A percentile compares a stretch with the other conserved stretches of the same genome.
phyloP scores from a whole-genome alignment of 1,140 invertebrate genomes.

The Paraescarpia echinospica region DNA sequence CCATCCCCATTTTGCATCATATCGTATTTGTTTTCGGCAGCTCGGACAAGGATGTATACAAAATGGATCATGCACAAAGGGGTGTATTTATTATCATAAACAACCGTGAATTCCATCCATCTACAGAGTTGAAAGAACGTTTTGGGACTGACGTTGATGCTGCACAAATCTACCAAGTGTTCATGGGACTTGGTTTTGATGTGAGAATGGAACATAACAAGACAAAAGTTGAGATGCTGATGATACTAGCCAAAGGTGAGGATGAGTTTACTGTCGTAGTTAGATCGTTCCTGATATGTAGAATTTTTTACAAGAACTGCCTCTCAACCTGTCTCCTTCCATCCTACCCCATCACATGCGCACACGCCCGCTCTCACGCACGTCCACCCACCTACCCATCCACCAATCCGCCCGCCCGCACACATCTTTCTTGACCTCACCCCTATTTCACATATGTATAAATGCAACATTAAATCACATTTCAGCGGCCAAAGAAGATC shows the following conservation, averaged over 20 bases:
- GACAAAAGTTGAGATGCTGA: neutral
- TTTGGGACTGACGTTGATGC: conserved; percentile 73
- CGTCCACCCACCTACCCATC: no score
- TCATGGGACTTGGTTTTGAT: conserved; percentile 75
- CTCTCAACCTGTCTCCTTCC: no score
- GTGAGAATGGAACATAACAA: conserved; percentile 56
- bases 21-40: neutral
- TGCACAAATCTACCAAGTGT: conserved; percentile 42
- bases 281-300: neutral
- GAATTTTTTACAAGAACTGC: neutral
- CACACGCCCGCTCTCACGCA: no score
- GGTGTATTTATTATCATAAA: conserved; percentile 88
- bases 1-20: neutral
- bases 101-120: conserved; percentile 68
- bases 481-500: conserved; percentile 42
- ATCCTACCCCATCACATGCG: no score
- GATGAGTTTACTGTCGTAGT: neutral
- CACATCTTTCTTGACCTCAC: no score
- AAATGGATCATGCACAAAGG: conserved; percentile 80
- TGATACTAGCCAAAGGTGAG: neutral
- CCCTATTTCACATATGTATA: no score
- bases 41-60: conserved; percentile 63
- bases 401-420: no score
- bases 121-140: conserved; percentile 64
- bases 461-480: no score